A percentile compares a stretch with the other conserved stretches of the same genome.
phyloP scores from a whole-genome alignment of 30 jellyfish, hydroid and myxozoan genomes.

The Aurelia aurita complex sp. Pacific region DNA sequence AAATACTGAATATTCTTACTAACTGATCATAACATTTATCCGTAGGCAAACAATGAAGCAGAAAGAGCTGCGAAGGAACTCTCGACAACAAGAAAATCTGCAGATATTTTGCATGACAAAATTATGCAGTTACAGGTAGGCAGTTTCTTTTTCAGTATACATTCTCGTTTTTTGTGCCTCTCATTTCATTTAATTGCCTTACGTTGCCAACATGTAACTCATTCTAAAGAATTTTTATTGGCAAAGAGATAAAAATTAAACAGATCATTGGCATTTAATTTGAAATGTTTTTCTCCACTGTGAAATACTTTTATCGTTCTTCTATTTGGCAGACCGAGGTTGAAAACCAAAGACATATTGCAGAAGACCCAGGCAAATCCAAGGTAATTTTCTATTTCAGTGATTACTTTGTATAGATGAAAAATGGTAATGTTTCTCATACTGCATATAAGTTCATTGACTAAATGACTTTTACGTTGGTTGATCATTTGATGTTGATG shows the following conservation, averaged over 20 bases:
- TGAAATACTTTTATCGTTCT: too few species aligned
- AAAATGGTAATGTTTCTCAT: too few species aligned
- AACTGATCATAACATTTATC: not conserved
- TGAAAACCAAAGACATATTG: constrained; percentile 74
- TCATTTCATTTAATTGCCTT: not conserved
- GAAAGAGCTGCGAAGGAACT: constrained; percentile 79
- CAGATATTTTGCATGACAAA: constrained; percentile 71
- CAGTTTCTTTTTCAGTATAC: not conserved
- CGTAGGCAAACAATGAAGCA: constrained; percentile 88
- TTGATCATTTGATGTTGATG: too few species aligned
- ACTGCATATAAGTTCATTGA: too few species aligned
- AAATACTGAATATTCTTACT: too few species aligned
- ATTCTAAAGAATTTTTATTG: too few species aligned
- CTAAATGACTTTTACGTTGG: too few species aligned
- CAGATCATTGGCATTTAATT: too few species aligned
- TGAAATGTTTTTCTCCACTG: too few species aligned
- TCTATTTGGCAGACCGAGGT: constrained; percentile 62
- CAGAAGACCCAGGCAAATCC: constrained; percentile 58
- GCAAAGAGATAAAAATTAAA: too few species aligned
- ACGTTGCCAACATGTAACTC: not conserved
- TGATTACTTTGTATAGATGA: too few species aligned
- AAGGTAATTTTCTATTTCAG: constrained; percentile 40
- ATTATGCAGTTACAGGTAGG: constrained; percentile 80
- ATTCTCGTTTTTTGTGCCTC: not conserved
- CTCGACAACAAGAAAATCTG: constrained; percentile 62